A percentile compares a stretch with the other conserved stretches of the same genome.
phyloP scores from a whole-genome alignment of 2,888 invertebrate species.

The Alitta virens region DNA sequence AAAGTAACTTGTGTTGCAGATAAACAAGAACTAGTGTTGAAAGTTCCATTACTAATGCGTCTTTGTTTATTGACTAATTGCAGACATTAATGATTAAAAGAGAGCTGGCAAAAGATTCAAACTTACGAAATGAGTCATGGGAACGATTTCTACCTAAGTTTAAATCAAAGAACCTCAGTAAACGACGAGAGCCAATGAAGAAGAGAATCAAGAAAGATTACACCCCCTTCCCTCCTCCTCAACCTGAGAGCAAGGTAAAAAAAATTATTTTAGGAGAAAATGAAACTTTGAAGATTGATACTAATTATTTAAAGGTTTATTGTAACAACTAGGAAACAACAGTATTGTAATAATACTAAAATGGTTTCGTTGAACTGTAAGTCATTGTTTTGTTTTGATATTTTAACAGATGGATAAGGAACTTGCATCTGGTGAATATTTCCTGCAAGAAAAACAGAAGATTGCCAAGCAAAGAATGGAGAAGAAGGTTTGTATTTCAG shows the following conservation, averaged over 20 bases:
- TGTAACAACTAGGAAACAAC: no score
- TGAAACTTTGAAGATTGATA: no score
- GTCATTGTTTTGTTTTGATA: no score
- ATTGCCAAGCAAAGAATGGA: conserved; percentile 71
- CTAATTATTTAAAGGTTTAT: no score
- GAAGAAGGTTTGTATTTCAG: conserved; percentile 68
- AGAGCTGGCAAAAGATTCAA: conserved; percentile 90
- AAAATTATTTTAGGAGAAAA: no score
- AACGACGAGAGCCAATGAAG: conserved; percentile 83
- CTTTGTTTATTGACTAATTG: not conserved
- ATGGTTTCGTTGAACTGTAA: no score
- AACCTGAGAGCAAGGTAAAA: conserved; percentile 83
- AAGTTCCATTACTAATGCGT: no score
- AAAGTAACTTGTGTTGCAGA: no score
- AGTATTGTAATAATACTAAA: no score
- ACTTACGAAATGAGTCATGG: conserved; percentile 91
- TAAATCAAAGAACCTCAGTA: conserved; percentile 81
- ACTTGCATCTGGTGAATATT: conserved; percentile 94
- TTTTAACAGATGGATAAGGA: conserved; percentile 73
- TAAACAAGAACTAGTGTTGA: no score
- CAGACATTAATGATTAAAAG: conserved; percentile 96
- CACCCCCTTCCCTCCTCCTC: conserved; percentile 96
- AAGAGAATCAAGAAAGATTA: conserved; percentile 89
- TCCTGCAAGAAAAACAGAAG: conserved; percentile 71
- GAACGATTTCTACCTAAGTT: conserved; percentile 94